Evolutionary conservation across 1,140 invertebrate genomes (phyloP), one percentile per base, ranked within the genome.

Genomic region (Polyergus mexicanus): DNA sequence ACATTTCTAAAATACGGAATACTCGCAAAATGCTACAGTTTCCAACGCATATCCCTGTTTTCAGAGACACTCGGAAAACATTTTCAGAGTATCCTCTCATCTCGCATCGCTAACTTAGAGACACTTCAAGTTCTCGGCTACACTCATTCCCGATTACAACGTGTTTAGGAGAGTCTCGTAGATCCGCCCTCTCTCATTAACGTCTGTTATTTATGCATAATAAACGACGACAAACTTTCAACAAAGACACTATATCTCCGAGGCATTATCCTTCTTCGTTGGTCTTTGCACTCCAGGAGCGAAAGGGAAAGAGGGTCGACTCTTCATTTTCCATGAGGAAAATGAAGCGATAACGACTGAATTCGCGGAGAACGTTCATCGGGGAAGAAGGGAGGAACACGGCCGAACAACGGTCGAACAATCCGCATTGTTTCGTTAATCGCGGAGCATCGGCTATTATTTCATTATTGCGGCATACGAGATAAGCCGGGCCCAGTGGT

Each of bases 131-230:
- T 80, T 69, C 78, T 54, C 68, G 38, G 56, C 77, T 80, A 47
- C 76, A 72, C 68, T 83, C 54, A 68, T 72, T 83, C 78, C 51
- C 68, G 78, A 83, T 83, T 83, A 80, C 65, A 83, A 72, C 28
- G 54, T 83, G 68, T 51, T 81, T 35, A 11, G 16, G 19, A 28
- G 13, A 72, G 11, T 11, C 51, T 35, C 25, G 54, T 72, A 71
- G 35, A 81, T 72, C 38, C 66, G 38, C 68, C 72, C 38, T 80
- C 62, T 8, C 44, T 54, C 28, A 72, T 83, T 83, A 83, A 83
- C 54, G 68, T 83, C 38, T 72, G 77, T 71, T 81, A 81, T 81
- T 71, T 81, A 81, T 81, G 78, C 78, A 83, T 83, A 83, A 83
- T 83, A 38, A 72, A 72, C 78, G 68, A 83, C 44, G 78, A 83